Conservation (phyloP, 2,113 vertebrate genomes). For the Opisthocomus hoazin region DNA sequence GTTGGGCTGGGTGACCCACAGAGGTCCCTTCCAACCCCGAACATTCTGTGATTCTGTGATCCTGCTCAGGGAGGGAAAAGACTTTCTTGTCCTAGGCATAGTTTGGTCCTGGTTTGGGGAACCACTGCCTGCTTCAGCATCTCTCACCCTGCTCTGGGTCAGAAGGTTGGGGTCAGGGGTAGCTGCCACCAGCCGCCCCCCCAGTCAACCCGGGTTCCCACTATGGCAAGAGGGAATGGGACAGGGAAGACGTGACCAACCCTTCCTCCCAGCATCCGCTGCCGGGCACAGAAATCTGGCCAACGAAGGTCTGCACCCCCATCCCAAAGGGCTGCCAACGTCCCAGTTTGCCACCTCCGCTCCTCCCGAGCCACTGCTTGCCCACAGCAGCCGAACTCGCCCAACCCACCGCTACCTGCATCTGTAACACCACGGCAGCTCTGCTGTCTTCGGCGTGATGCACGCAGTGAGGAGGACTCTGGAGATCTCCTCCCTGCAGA, state of each 20-base stretch:
- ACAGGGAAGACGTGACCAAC: background rate
- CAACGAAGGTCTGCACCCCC: background rate
- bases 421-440: rapidly evolving
- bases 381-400: background rate
- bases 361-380: background rate
- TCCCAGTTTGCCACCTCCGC: background rate
- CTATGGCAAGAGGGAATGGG: background rate
- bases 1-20: too few relatives aligned
- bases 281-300: background rate
- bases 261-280: background rate
- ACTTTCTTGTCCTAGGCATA: background rate
- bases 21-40: too few relatives aligned
- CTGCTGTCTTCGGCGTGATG: background rate
- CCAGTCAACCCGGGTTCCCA: background rate
- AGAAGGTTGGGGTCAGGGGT: too few relatives aligned
- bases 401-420: background rate
- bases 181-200: background rate
- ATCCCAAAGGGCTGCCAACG: background rate
- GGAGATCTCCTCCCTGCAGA: background rate
- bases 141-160: background rate
- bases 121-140: background rate
- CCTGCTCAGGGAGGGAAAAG: background rate
- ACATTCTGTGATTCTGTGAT: too few relatives aligned
- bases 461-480: background rate
- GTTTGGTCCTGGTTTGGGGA: background rate